Percentiles rank a stretch among this genome's conserved stretches.
Evolutionary conservation across 2,797 vertebrate genomes (phyloP).

Genomic region (Fratercula arctica): DNA sequence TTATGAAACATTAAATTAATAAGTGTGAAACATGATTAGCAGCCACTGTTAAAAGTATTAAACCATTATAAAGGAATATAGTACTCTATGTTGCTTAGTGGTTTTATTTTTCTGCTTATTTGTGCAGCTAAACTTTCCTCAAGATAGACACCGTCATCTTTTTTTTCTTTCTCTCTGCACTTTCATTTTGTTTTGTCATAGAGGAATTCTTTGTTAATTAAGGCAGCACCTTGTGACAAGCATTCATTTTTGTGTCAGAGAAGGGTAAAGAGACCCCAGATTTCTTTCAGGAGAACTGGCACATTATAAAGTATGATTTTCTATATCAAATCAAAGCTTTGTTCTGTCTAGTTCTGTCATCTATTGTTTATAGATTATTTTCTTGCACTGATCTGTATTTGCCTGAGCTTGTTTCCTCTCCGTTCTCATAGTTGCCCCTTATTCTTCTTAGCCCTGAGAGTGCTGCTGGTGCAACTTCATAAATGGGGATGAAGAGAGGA

Average conservation of each 20-base stretch:
- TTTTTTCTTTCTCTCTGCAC: neutral
- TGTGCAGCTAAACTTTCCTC: neutral
- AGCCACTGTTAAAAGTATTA: neutral
- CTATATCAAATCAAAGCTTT: neutral
- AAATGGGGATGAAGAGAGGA: neutral
- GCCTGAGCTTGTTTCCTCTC: neutral
- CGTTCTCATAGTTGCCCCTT: neutral
- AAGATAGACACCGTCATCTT: neutral
- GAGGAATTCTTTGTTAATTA: neutral
- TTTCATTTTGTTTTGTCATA: neutral
- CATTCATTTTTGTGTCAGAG: neutral
- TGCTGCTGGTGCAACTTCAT: neutral
- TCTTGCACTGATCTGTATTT: neutral
- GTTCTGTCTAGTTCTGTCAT: neutral
- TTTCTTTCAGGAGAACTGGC: neutral
- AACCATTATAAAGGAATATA: neutral
- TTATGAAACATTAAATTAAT: constrained; percentile 34
- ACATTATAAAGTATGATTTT: neutral
- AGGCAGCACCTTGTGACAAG: neutral
- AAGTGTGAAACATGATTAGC: constrained; percentile 16
- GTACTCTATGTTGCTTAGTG: neutral
- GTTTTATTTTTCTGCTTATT: neutral
- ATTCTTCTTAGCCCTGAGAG: neutral
- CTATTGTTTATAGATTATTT: neutral
- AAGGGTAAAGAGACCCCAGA: neutral